Conservation (phyloP, 1,140 invertebrate genomes). For the Leptinotarsa undecemlineata region DNA sequence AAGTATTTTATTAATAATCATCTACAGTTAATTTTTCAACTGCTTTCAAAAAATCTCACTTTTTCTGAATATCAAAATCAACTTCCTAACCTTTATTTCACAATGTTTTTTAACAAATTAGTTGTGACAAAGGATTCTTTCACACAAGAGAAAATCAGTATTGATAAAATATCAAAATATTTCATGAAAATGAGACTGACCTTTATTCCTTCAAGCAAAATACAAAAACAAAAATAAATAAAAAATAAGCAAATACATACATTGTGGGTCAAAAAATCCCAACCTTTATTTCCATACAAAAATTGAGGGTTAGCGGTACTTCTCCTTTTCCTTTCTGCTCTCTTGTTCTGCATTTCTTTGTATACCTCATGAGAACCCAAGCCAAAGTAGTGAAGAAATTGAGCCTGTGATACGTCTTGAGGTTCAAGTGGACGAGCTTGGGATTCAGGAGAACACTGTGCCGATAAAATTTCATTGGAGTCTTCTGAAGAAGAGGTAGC, state of each 20-base stretch:
- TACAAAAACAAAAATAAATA: constrained; percentile 18
- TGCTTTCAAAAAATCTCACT: too few species aligned
- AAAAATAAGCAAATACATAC: constrained; percentile 30
- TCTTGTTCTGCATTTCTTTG: constrained; percentile 58
- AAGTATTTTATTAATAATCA: too few species aligned
- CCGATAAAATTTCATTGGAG: constrained; percentile 40
- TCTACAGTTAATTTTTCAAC: too few species aligned
- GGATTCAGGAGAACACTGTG: constrained; percentile 43
- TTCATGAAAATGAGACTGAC: neutral
- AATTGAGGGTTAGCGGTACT: constrained; percentile 63
- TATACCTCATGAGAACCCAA: constrained; percentile 56
- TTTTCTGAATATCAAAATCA: too few species aligned
- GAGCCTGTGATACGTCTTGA: constrained; percentile 46
- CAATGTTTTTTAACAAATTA: too few species aligned
- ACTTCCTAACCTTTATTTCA: too few species aligned
- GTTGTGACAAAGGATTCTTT: too few species aligned
- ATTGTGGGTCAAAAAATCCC: constrained; percentile 36
- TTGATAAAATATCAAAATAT: neutral
- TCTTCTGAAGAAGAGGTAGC: constrained; percentile 47
- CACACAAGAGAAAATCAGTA: neutral
- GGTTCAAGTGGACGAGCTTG: constrained; percentile 40
- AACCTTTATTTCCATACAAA: constrained; percentile 57
- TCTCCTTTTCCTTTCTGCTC: constrained; percentile 60
- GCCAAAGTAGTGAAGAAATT: constrained; percentile 55
- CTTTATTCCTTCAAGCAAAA: neutral